phyloP scores from a whole-genome alignment of 2,113 vertebrate species.

The Chunga burmeisteri region DNA sequence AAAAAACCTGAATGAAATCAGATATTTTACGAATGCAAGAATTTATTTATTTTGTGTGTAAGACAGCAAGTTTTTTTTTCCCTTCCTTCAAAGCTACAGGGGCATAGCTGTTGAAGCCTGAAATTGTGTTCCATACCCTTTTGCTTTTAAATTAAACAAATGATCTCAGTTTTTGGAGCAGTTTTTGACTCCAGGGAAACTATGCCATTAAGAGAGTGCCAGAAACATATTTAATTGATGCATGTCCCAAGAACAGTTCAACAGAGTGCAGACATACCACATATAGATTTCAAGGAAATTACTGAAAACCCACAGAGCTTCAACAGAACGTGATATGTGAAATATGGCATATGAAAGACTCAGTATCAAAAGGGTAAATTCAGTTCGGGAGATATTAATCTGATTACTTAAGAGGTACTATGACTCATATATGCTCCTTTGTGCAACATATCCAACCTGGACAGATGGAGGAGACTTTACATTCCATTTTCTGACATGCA shows the following conservation, averaged over 20 bases:
- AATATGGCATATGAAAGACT: conserved; percentile 66
- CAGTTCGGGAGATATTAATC: conserved; percentile 81
- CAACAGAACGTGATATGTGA: conserved; percentile 65
- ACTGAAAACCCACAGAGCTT: conserved; percentile 67
- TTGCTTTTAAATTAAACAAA: conserved; percentile 82
- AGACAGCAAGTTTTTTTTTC: conserved; percentile 19
- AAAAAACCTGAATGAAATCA: background rate
- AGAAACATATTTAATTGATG: conserved; percentile 75
- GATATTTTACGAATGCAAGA: conserved; percentile 33
- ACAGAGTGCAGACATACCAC: conserved; percentile 67
- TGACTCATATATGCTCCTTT: conserved; percentile 78
- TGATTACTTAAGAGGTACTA: conserved; percentile 81
- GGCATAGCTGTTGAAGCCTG: conserved; percentile 64
- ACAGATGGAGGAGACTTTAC: conserved; percentile 73
- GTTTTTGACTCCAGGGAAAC: conserved; percentile 72
- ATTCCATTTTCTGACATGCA: conserved; percentile 59
- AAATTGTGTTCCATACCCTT: conserved; percentile 73
- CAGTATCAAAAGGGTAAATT: conserved; percentile 71
- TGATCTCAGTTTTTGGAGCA: conserved; percentile 76
- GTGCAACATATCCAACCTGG: conserved; percentile 70
- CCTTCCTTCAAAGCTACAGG: conserved; percentile 59
- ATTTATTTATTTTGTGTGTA: conserved; percentile 57
- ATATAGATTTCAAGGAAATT: conserved; percentile 80
- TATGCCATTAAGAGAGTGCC: conserved; percentile 76
- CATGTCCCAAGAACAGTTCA: conserved; percentile 68